Evolutionary conservation across 2,888 invertebrate species (phyloP), one percentile per base, ranked within the genome.

Genomic region (Agrotis clavis): DNA sequence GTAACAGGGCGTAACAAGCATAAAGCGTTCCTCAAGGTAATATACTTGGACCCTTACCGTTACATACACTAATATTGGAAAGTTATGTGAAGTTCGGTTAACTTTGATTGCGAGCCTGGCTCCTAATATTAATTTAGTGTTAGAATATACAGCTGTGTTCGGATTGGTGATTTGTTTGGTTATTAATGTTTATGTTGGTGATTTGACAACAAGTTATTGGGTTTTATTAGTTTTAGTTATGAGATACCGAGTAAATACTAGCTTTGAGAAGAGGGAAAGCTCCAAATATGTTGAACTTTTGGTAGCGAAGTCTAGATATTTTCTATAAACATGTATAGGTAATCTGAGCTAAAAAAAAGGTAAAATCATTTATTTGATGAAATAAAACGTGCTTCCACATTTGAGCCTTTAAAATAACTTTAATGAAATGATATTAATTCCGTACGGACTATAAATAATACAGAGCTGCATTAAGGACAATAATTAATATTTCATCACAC

Each of bases 101-200:
- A 86, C 82, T 86, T 86, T 75, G 74, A 82, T 86, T 80, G 80
- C 67, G 71, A 72, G 76, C 69, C 61, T 74, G 70, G 62, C 35
- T 65, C 47, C 71, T 78, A 69, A 84, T 81, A 86, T 82, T 82
- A 86, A 84, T 84, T 74, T 77, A 76, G 71, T 79, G 80, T 77
- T 53, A 74, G 72, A 50, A 57, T 64, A 50, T 56, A 65, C 71
- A 75, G 79, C 68, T 79, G 18, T 53, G 64, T 60, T 21, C 11
- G 19, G 21, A 21, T 53, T 19, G 45, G 47, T 67, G 48, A 72
- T 68, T 67, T 18, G 67, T 48, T 77, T 56, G 18, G 11, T 35
- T 30, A 56, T 65, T 25, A 71, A 7, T 50, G 57, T 61, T 77
- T 16, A 16, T 56, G 25, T 57, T 50, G 25, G n/a, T 21, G 11